Base-by-base conservation (phyloP, 2,113 vertebrate genomes). In the Cairina moschata region DNA sequence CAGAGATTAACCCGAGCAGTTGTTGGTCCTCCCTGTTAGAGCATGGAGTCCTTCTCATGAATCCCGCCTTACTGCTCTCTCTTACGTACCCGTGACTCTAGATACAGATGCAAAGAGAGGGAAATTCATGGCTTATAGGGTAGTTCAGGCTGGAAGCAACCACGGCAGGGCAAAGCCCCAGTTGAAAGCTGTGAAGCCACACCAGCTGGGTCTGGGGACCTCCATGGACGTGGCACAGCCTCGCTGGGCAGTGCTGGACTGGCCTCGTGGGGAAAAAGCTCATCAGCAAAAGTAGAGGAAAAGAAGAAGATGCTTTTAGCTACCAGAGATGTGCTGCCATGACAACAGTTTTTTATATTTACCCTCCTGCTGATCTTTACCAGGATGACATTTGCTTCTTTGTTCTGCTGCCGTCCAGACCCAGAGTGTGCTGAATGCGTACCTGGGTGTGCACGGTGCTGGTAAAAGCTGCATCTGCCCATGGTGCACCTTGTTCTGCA, bases 51-150 rank as follows among this genome's bases (percentile, higher is more conserved):
- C 29, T 74, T 88, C 38, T 62, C 52, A 3, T 2, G 13, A 17
- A 28, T 21, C 54, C 38, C 46, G 31, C 60, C 59, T 25, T 12
- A 3, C 26, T 28, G 22, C 26, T 32, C 4, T 42, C n/a, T 48
- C 40, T 32, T 11, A 13, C 0, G 2, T 36, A 7, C 48, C 18
- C 56, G 5, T 1, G 0, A 22, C 36, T 44, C 69, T 14, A 4
- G 44, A 11, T 26, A 11, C 52, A 42, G 59, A 31, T 17, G 16
- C 16, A 3, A 31, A 65, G 32, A 32, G 80, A 13, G 69, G 66
- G 38, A 31, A 25, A 20, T 18, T 11, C 2, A 1, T 28, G 22
- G 62, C 5, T 36, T 44, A 25, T 25, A 25, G 36, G 40, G 7
- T 3, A 7, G 13, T 15, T 67, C 5, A 25, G 23, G 23, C 46